Evolutionary conservation across 2,888 invertebrate genomes (phyloP).

Genomic region (Stenodera caucasica): DNA sequence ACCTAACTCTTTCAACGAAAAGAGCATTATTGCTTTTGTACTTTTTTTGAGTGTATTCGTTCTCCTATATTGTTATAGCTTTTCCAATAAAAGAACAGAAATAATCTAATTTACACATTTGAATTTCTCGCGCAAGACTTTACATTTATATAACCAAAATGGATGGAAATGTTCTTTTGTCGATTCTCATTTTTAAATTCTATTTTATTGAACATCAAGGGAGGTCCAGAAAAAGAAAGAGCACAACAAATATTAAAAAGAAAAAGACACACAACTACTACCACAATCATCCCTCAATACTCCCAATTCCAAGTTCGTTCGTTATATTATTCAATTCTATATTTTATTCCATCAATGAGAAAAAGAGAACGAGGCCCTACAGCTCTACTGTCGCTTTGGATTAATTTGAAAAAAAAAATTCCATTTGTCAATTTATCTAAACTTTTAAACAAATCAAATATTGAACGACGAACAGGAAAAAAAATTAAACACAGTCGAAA

Average conservation of each 20-base stretch:
- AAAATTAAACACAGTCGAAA: no score
- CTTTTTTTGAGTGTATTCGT: constrained; percentile 30
- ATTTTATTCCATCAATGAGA: constrained; percentile 47
- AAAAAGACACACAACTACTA: neutral
- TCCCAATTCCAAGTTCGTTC: constrained; percentile 27
- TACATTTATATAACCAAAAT: constrained; percentile 54
- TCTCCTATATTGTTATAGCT: constrained; percentile 49
- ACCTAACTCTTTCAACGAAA: constrained; percentile 45
- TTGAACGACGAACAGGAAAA: no score
- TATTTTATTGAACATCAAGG: constrained; percentile 43
- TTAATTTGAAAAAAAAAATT: constrained; percentile 37
- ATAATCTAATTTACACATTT: constrained; percentile 57
- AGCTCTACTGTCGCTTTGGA: constrained; percentile 32
- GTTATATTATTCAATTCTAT: constrained; percentile 52
- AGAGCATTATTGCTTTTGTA: constrained; percentile 42
- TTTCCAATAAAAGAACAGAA: constrained; percentile 53
- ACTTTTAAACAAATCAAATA: constrained; percentile 10
- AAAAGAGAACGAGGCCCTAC: constrained; percentile 36
- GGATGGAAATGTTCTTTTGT: constrained; percentile 54
- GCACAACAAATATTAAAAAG: neutral
- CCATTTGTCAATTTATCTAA: constrained; percentile 26
- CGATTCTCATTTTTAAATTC: constrained; percentile 49
- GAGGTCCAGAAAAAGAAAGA: constrained; percentile 25
- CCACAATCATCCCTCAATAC: neutral
- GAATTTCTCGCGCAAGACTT: constrained; percentile 53